Conservation (phyloP, 2,113 vertebrate species). For the Microcebus griseorufus region DNA sequence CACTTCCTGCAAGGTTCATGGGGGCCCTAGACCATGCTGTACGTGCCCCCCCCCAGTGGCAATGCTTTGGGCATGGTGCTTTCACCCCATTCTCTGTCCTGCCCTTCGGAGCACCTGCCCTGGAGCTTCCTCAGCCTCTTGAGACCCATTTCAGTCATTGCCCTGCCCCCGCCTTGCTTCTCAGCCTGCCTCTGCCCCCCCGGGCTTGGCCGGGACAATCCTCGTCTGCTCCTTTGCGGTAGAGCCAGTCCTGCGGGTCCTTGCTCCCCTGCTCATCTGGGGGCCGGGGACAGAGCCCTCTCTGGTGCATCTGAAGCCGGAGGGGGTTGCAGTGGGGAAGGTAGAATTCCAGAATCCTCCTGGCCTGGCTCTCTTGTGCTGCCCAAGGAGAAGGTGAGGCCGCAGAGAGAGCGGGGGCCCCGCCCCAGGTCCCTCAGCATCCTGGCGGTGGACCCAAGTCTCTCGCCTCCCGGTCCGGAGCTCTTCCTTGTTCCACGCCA, state of each 20-base stretch:
- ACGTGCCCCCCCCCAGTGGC: not conserved
- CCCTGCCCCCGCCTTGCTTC: too few species aligned
- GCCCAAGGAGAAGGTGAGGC: not conserved
- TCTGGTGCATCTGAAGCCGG: accelerated
- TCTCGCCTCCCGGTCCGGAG: too few species aligned
- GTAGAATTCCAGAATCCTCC: not conserved
- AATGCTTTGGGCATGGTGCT: not conserved
- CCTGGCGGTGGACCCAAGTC: not conserved
- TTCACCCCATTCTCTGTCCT: not conserved
- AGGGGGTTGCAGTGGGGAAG: too few species aligned
- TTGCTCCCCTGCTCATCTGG: not conserved
- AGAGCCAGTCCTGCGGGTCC: not conserved
- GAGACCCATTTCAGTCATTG: not conserved
- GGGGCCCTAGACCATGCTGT: not conserved
- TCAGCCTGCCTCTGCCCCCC: not conserved
- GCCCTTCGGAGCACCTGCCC: not conserved
- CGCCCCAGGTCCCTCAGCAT: not conserved
- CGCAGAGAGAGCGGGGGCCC: not conserved
- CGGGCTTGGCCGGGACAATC: not conserved
- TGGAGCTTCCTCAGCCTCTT: not conserved
- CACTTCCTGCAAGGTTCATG: not conserved
- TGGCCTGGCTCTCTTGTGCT: not conserved
- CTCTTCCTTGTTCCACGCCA: not conserved
- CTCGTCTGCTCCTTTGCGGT: not conserved
- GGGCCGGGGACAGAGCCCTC: too few species aligned